These are phyloP conservation scores for Chloroceryle aenea DNA, from an alignment of 2,113 vertebrate genomes.

Conservation along the genomic window DNA sequence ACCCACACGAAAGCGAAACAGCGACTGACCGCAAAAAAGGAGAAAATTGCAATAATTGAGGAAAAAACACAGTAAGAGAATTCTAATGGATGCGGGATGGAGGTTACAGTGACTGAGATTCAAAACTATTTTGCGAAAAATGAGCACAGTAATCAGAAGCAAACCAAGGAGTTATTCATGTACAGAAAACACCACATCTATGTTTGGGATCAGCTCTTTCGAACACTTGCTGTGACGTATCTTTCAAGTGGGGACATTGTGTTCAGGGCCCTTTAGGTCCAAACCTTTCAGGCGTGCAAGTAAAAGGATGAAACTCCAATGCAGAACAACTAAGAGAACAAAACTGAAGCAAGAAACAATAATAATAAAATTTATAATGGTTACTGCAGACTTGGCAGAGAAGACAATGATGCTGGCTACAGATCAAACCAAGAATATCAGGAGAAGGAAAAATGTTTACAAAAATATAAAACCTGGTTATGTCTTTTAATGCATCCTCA, in stretches of 20 bases:
- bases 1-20: background rate
- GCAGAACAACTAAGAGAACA: background rate
- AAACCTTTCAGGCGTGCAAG: background rate
- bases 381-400: background rate
- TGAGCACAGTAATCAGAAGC: background rate
- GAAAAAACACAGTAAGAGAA: background rate
- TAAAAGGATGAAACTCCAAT: background rate
- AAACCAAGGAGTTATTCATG: background rate
- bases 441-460: background rate
- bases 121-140: background rate
- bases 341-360: background rate
- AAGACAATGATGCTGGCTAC: rapidly evolving
- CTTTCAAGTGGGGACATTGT: background rate
- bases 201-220: background rate
- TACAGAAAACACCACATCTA: background rate
- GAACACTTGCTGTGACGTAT: rapidly evolving
- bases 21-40: background rate
- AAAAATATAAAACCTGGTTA: background rate
- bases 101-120: background rate
- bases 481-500: background rate
- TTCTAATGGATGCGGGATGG: background rate
- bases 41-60: background rate
- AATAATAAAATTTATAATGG: background rate
- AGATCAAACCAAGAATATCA: background rate
- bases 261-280: background rate